Base-by-base conservation (phyloP, 23 tunicate species). In the Oikopleura albicans region DNA sequence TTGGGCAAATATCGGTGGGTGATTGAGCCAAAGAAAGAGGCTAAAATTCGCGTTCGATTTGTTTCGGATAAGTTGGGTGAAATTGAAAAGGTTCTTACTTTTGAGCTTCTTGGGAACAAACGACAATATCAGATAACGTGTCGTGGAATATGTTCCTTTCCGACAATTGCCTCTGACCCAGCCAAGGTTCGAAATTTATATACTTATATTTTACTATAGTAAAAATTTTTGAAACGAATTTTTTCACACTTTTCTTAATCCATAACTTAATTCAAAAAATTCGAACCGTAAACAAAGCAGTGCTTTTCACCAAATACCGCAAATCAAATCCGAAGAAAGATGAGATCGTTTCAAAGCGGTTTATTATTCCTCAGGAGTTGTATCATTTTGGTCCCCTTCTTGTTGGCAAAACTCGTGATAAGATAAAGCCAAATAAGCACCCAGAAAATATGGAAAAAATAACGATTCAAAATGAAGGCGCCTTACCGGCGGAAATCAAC, bases 331-430 rank as follows among this genome's bases (percentile, higher is more conserved):
- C 76, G 0, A 83, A 87, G 1, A 88, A 88, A 56, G 97, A 94
- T n/a, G 99, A 90, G 84, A 84, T 86, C 0, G 97, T 92, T n/a
- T 59, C 83, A 57, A 94, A 94, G 84, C 90, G 88, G 56, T 94
- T 86, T 76, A 36, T 94, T 41, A 85, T 94, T 56, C 86, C 96
- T 79, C 92, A 94, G 39, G 92, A 91, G 39, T 40, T 83, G 0
- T 94, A 91, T 76, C 92, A 94, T 49, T 94, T 91, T 83, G 99
- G 99, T 8, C 99, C 99, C 27, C 66, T 94, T 88, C 87, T 94
- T 0, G 91, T 94, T 56, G 99, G 99, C 34, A 94, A 94, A 83
- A 90, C 99, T 12, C 83, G 96, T 71, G 99, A 94, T 83, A 88
- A 92, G 91, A 86, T 57, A 38, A 40, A 28, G 35, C 39, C 38